phyloP scores from a whole-genome alignment of 2,888 invertebrate species.

The Cosmopolites sordidus region DNA sequence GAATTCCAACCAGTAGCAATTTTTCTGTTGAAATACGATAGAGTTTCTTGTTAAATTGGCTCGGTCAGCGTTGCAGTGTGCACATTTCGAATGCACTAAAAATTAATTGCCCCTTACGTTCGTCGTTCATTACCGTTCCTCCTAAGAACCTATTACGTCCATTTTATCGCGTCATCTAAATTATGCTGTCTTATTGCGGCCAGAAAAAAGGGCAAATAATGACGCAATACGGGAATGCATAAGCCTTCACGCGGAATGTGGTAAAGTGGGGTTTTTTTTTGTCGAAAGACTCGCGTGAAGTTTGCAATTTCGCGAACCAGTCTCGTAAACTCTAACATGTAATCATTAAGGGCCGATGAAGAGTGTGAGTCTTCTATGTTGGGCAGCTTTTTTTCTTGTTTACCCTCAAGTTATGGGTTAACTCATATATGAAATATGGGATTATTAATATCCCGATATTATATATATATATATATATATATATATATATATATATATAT shows the following conservation, averaged over 20 bases:
- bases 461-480: too few relatives aligned
- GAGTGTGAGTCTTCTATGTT: too few relatives aligned
- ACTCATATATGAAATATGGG: too few relatives aligned
- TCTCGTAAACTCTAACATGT: slow-evolving; percentile 7
- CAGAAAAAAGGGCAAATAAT: slow-evolving; percentile 29
- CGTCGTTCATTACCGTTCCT: slow-evolving; percentile 25
- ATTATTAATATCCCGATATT: too few relatives aligned
- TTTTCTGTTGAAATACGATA: too few relatives aligned
- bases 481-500: too few relatives aligned
- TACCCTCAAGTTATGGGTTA: too few relatives aligned
- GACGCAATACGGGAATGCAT: slow-evolving; percentile 31
- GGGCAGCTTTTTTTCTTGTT: too few relatives aligned
- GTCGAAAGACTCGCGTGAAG: slow-evolving; percentile 23
- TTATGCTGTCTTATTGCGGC: slow-evolving; percentile 29
- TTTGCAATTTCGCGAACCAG: slow-evolving; percentile 15
- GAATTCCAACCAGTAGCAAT: too few relatives aligned
- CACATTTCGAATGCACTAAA: slow-evolving; percentile 24
- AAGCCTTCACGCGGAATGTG: slow-evolving; percentile 30
- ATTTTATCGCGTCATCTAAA: slow-evolving; percentile 32
- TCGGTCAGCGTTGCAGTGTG: too few relatives aligned
- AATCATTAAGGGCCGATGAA: slow-evolving; percentile 3
- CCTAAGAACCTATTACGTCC: slow-evolving; percentile 22
- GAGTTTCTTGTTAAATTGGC: too few relatives aligned
- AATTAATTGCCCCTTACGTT: slow-evolving; percentile 25
- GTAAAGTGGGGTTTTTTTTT: slow-evolving; percentile 28